Evolutionary conservation across 1,140 invertebrate species (phyloP).

Genomic region (Drosophila nigrodunni): DNA sequence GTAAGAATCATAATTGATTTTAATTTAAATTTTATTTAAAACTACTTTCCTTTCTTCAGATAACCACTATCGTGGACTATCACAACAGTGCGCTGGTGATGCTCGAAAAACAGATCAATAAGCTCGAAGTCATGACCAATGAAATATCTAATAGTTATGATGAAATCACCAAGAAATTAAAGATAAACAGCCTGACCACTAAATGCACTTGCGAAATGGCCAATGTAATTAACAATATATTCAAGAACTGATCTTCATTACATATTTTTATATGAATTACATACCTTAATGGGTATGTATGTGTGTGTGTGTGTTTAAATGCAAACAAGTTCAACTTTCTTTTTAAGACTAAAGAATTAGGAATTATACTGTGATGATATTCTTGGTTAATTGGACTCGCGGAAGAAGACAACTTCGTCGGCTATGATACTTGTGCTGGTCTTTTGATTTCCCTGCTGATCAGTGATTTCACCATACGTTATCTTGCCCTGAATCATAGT

Average conservation of each 20-base stretch:
- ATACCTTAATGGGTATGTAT: conserved; percentile 18
- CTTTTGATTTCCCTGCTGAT: conserved; percentile 90
- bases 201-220: conserved; percentile 13
- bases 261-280: conserved; percentile 14
- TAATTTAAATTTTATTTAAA: too few relatives aligned
- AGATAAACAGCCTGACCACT: not conserved
- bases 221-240: not conserved
- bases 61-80: conserved; percentile 38
- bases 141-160: conserved; percentile 11
- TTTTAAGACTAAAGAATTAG: conserved; percentile 52
- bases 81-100: conserved; percentile 28
- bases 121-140: conserved; percentile 1
- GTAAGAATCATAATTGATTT: conserved; percentile 16
- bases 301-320: conserved; percentile 51
- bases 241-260: not conserved
- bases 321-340: conserved; percentile 64
- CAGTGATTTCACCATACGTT: conserved; percentile 93
- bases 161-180: conserved; percentile 4
- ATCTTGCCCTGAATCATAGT: conserved; percentile 93
- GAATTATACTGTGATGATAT: conserved; percentile 27
- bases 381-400: conserved; percentile 60
- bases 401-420: conserved; percentile 94
- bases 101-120: conserved; percentile 41
- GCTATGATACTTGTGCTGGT: conserved; percentile 92
- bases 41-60: conserved; percentile 11